These are phyloP conservation scores for Lottia gigantea DNA, from an alignment of 2,888 invertebrate species.

Conservation along the genomic window DNA sequence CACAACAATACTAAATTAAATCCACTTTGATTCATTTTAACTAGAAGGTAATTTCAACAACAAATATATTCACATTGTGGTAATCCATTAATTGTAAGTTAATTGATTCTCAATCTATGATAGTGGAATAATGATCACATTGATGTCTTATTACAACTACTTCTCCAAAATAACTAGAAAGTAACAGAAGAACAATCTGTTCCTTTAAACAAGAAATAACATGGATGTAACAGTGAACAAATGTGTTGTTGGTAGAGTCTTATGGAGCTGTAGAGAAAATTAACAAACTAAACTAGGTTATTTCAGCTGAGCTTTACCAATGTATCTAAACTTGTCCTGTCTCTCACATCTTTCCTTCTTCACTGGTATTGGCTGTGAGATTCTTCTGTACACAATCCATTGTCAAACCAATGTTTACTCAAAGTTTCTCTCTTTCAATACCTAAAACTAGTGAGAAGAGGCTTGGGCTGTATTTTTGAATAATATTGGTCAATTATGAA, in stretches of 20 bases:
- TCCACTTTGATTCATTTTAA: too few relatives aligned
- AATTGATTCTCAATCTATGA: too few relatives aligned
- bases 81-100: too few relatives aligned
- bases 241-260: not conserved
- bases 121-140: too few relatives aligned
- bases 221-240: not conserved
- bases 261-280: not conserved
- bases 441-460: not conserved
- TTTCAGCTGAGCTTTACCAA: not conserved
- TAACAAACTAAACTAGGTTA: not conserved
- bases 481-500: constrained; percentile 3
- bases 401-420: not conserved
- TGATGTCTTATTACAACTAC: too few relatives aligned
- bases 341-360: constrained; percentile 1
- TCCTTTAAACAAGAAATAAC: too few relatives aligned
- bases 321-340: not conserved
- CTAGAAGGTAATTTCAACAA: too few relatives aligned
- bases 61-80: too few relatives aligned
- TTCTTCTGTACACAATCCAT: not conserved
- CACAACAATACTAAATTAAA: too few relatives aligned
- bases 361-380: not conserved
- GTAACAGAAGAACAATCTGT: too few relatives aligned
- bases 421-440: constrained; percentile 6
- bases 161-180: too few relatives aligned
- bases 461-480: not conserved